phyloP scores from a whole-genome alignment of 2,113 vertebrate species.

The Anas platyrhynchos region DNA sequence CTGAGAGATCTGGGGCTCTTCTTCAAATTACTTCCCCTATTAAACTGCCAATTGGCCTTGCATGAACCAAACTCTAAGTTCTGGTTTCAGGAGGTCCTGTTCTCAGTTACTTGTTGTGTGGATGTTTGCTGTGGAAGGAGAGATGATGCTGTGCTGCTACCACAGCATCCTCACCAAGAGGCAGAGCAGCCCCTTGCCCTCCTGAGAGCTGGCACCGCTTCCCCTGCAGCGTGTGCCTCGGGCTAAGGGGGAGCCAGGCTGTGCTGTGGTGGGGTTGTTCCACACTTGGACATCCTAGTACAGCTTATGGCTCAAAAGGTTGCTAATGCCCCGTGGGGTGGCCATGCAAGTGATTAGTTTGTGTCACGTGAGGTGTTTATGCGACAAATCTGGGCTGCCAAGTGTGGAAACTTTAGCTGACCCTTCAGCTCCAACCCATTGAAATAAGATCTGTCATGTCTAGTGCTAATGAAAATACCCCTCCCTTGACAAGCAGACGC shows the following conservation, averaged over 20 bases:
- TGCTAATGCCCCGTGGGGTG: background rate
- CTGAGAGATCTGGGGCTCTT: background rate
- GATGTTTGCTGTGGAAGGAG: background rate
- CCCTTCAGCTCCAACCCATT: background rate
- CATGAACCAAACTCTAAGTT: background rate
- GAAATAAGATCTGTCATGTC: slow-evolving; percentile 2
- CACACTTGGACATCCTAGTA: too few species aligned
- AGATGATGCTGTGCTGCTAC: background rate
- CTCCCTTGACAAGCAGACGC: background rate
- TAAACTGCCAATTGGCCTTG: background rate
- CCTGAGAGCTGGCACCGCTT: background rate
- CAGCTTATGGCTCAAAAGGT: background rate
- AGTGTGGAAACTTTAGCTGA: background rate
- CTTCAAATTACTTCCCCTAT: background rate
- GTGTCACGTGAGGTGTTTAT: background rate
- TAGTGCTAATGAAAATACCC: slow-evolving; percentile 8
- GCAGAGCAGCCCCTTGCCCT: background rate
- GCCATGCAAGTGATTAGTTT: background rate
- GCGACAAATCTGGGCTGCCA: background rate
- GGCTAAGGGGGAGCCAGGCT: background rate
- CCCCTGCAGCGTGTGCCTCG: background rate
- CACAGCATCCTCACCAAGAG: background rate
- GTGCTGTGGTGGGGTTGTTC: background rate
- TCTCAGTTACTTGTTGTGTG: background rate
- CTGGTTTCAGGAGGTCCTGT: background rate